phyloP scores from a whole-genome alignment of 2,113 vertebrate species.

The Tachysurus vachellii region DNA sequence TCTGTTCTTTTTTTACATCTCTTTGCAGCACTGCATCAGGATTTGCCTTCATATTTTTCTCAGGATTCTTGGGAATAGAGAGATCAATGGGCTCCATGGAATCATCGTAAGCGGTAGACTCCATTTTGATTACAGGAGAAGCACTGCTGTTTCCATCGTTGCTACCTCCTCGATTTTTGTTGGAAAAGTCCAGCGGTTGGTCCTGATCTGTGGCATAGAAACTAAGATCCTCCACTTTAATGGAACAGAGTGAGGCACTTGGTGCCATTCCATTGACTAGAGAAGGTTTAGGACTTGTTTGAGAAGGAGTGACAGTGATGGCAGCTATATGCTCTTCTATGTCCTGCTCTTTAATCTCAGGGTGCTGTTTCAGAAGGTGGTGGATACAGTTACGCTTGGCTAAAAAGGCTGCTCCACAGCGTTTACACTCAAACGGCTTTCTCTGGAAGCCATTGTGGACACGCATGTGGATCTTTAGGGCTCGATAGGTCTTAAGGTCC shows the following conservation, averaged over 20 bases:
- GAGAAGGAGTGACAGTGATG: slow-evolving; percentile 16
- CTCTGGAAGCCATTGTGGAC: slow-evolving; percentile 88
- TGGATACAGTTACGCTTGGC: slow-evolving; percentile 96
- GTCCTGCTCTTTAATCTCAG: slow-evolving; percentile 83
- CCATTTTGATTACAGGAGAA: slow-evolving; percentile 42
- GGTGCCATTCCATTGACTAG: slow-evolving; percentile 36
- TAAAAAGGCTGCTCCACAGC: slow-evolving; percentile 87
- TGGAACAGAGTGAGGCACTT: slow-evolving; percentile 12
- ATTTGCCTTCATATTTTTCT: slow-evolving; percentile 70
- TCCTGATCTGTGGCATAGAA: slow-evolving; percentile 69
- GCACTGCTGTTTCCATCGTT: slow-evolving; percentile 26
- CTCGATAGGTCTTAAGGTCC: slow-evolving; percentile 88
- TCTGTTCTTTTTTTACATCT: slow-evolving; percentile 71
- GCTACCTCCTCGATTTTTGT: slow-evolving; percentile 64
- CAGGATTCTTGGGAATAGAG: slow-evolving; percentile 85
- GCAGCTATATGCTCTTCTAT: slow-evolving; percentile 63
- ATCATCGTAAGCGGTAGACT: slow-evolving; percentile 38
- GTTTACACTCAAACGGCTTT: slow-evolving; percentile 91
- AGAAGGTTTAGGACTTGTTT: slow-evolving; percentile 31
- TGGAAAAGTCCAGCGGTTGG: slow-evolving; percentile 93
- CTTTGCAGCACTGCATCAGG: neutral
- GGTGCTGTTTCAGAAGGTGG: slow-evolving; percentile 94
- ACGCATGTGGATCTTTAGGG: slow-evolving; percentile 90
- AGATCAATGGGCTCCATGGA: slow-evolving; percentile 89
- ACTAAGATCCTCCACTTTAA: slow-evolving; percentile 50